A percentile compares a stretch with the other conserved stretches of the same genome.
Conservation (phyloP, 2,888 invertebrate species). For the Drosophila kuntzei region DNA sequence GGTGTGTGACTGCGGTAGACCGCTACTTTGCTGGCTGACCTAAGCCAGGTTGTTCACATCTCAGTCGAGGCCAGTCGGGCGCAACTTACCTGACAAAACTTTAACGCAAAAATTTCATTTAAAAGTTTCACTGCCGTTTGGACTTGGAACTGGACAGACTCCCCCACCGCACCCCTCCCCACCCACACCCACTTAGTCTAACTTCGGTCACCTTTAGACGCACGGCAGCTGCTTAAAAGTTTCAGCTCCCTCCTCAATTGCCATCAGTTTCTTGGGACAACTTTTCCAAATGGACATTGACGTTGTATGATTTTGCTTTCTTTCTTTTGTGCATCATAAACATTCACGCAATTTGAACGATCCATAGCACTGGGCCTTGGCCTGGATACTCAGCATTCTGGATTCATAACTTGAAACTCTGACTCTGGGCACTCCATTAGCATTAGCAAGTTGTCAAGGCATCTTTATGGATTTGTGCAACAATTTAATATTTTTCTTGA, state of each 20-base stretch:
- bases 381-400: slow-evolving; percentile 14
- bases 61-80: slow-evolving; percentile 30
- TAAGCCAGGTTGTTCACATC: slow-evolving; percentile 60
- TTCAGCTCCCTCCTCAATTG: slow-evolving; percentile 25
- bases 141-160: slow-evolving; percentile 27
- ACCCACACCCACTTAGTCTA: not conserved
- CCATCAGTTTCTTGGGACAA: slow-evolving; percentile 62
- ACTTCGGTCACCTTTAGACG: slow-evolving; percentile 36
- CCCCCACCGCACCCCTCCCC: not conserved
- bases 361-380: slow-evolving; percentile 27
- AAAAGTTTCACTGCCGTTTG: slow-evolving; percentile 67
- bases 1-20: slow-evolving; percentile 67
- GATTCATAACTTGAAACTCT: not conserved
- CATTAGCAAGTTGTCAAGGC: slow-evolving; percentile 47
- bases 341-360: slow-evolving; percentile 57
- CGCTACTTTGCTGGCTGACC: slow-evolving; percentile 70
- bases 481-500: slow-evolving; percentile 33
- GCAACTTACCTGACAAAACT: slow-evolving; percentile 75
- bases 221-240: slow-evolving; percentile 71
- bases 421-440: slow-evolving; percentile 57
- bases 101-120: slow-evolving; percentile 80
- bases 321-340: slow-evolving; percentile 60
- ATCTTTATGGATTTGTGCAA: slow-evolving; percentile 23
- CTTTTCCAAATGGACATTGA: slow-evolving; percentile 77
- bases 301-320: slow-evolving; percentile 60